phyloP scores from a whole-genome alignment of 2,797 vertebrate genomes.

The Rhabdophis nuchalis region DNA sequence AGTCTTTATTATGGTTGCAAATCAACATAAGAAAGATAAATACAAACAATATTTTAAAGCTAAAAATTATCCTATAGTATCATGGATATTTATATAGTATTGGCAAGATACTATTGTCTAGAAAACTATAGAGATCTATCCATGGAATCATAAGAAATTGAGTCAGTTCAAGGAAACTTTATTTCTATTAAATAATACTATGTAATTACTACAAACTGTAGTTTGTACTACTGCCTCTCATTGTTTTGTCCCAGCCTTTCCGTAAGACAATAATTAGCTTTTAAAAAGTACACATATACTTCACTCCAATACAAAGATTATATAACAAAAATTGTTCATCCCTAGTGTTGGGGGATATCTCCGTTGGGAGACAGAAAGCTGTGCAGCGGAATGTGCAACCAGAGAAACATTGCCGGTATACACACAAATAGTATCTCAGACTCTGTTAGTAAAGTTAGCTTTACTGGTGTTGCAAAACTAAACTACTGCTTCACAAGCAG shows the following conservation, averaged over 20 bases:
- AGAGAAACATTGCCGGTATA: no score
- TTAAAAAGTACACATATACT: not conserved
- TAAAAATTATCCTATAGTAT: not conserved
- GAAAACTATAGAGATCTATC: not conserved
- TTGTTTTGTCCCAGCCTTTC: not conserved
- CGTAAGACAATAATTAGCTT: not conserved
- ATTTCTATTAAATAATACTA: not conserved
- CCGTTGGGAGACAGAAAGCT: no score
- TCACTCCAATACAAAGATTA: not conserved
- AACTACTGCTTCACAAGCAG: no score
- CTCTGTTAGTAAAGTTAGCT: no score
- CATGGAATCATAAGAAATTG: not conserved
- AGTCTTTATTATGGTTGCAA: not conserved
- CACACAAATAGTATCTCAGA: no score
- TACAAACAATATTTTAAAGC: not conserved
- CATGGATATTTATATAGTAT: not conserved
- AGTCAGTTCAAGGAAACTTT: not conserved
- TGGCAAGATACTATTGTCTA: not conserved
- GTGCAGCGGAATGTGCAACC: no score
- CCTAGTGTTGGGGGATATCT: no score
- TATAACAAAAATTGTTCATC: not conserved
- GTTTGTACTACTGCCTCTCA: no score
- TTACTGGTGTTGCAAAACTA: no score
- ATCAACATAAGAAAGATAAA: not conserved
- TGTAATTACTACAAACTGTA: not conserved